A percentile compares a stretch with the other conserved stretches of the same genome.
Evolutionary conservation across 2,888 invertebrate genomes (phyloP).

Genomic region (Camponotus fellah): DNA sequence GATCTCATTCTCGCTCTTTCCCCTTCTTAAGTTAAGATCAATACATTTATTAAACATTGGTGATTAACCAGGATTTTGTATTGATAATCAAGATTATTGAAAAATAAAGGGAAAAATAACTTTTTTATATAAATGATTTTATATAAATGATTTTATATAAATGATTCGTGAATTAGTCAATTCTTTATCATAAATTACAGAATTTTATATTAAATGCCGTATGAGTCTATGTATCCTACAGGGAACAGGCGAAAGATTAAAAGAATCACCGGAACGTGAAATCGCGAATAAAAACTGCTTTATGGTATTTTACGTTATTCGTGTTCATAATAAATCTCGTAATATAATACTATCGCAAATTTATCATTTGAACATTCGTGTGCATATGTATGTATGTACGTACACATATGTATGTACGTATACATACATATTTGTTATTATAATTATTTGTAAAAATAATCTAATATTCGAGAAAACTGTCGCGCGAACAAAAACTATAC

Average conservation of each 20-base stretch:
- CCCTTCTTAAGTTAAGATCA: neutral
- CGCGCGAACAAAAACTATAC: neutral
- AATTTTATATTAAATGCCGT: constrained; percentile 28
- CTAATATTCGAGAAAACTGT: neutral
- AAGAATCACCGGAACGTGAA: constrained; percentile 22
- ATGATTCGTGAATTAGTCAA: constrained; percentile 10
- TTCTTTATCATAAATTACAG: neutral
- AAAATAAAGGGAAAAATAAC: neutral
- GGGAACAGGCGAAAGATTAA: constrained; percentile 6
- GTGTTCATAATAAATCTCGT: neutral
- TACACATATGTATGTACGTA: too few relatives aligned
- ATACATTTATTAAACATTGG: constrained; percentile 1
- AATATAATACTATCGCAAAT: neutral
- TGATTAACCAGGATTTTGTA: neutral
- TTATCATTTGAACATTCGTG: neutral
- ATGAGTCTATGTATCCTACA: neutral
- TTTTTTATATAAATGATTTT: neutral
- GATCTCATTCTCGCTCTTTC: neutral
- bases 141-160: neutral
- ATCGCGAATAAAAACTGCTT: constrained; percentile 9
- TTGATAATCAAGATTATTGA: neutral
- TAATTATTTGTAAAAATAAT: neutral
- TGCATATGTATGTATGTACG: neutral
- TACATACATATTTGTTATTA: neutral
- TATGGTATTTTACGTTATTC: neutral